These are phyloP conservation scores for Holothuria leucospilota DNA, from an alignment of 53 echinoderm and acorn worm species.

Conservation along the genomic window DNA sequence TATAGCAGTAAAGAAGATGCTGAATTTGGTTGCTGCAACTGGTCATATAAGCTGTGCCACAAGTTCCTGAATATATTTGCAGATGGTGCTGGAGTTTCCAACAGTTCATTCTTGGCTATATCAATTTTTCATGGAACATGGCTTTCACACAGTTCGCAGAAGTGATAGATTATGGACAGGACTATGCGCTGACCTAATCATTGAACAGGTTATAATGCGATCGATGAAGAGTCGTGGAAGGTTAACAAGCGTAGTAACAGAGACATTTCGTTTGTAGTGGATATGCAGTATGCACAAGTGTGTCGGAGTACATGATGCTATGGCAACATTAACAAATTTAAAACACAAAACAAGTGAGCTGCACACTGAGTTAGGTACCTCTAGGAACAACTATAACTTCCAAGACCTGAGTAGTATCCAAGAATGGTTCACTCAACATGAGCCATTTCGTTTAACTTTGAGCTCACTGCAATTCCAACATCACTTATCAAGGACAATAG, in stretches of 20 bases:
- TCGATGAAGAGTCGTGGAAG: conserved; percentile 52
- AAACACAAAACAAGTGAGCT: conserved; percentile 39
- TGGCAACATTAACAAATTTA: neutral
- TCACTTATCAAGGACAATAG: conserved; percentile 23
- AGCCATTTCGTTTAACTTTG: conserved; percentile 29
- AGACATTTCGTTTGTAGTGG: conserved; percentile 28
- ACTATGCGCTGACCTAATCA: conserved; percentile 50
- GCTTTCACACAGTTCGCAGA: conserved; percentile 42
- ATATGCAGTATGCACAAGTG: conserved; percentile 31
- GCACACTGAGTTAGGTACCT: conserved; percentile 5
- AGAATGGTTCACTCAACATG: conserved; percentile 20
- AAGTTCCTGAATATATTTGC: conserved; percentile 28
- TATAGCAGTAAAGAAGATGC: conserved; percentile 17
- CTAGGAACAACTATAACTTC: conserved; percentile 17
- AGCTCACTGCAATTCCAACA: conserved; percentile 25
- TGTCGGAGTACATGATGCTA: conserved; percentile 39
- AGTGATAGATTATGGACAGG: conserved; percentile 53
- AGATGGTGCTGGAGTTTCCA: conserved; percentile 35
- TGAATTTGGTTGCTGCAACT: conserved; percentile 58
- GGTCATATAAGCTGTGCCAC: conserved; percentile 55
- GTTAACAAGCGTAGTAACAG: conserved; percentile 45
- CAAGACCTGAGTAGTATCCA: conserved; percentile 9
- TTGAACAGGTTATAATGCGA: conserved; percentile 50
- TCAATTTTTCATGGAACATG: conserved; percentile 31
- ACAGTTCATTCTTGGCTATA: conserved; percentile 34